Evolutionary conservation across 2,888 invertebrate genomes (phyloP).

Genomic region (Drosophila monieri): DNA sequence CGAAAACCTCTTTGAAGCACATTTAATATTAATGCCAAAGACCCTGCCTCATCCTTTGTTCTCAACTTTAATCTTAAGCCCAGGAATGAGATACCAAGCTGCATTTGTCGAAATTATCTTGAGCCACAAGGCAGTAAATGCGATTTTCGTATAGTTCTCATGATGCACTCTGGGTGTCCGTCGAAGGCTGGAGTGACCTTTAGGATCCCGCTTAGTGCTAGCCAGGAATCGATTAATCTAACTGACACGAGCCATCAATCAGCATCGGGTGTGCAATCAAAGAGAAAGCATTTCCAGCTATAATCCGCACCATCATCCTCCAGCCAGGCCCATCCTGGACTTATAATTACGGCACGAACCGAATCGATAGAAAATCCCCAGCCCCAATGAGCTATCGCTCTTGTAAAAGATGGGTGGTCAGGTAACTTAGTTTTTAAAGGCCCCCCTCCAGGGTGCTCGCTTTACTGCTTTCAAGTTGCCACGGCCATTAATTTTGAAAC

Average conservation of each 20-base stretch:
- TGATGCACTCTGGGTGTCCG: neutral
- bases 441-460: constrained; percentile 14
- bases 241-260: constrained; percentile 60
- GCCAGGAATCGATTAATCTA: constrained; percentile 28
- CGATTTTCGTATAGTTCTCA: constrained; percentile 34
- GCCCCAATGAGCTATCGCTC: neutral
- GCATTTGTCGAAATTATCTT: constrained; percentile 36
- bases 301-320: constrained; percentile 27
- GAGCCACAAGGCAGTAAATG: constrained; percentile 40
- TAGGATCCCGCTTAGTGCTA: neutral
- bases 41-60: neutral
- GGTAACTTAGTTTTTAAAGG: constrained; percentile 33
- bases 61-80: constrained; percentile 6
- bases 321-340: constrained; percentile 4
- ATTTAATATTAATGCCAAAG: constrained; percentile 35
- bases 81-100: neutral
- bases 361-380: constrained; percentile 25
- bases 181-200: neutral
- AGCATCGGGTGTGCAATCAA: constrained; percentile 56
- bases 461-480: constrained; percentile 40
- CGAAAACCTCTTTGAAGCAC: constrained; percentile 18
- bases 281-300: constrained; percentile 54
- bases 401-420: constrained; percentile 6
- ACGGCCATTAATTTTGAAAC: constrained; percentile 53
- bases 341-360: constrained; percentile 32